Percentiles rank a stretch among this genome's conserved stretches.
Evolutionary conservation across 2,797 vertebrate species (phyloP).

Genomic region (Philypnodon macrostomus): DNA sequence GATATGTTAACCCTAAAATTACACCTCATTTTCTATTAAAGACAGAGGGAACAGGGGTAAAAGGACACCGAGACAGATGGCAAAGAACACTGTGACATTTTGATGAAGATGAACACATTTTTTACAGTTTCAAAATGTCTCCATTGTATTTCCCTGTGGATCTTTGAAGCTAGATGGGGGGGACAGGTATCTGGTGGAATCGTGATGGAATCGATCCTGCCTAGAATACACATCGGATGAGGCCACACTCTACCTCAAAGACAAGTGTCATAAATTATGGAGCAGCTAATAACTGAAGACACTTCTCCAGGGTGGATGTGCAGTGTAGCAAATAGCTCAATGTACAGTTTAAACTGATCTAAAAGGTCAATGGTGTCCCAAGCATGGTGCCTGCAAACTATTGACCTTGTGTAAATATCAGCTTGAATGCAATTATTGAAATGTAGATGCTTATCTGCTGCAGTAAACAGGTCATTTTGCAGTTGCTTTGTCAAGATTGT

Average conservation of each 20-base stretch:
- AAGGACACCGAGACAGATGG: too few relatives aligned
- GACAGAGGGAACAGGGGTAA: too few relatives aligned
- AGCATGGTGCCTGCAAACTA: slow-evolving; percentile 16
- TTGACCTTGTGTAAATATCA: slow-evolving; percentile 59
- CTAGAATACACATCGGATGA: slow-evolving; percentile 64
- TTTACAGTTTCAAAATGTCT: slow-evolving; percentile 61
- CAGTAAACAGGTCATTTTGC: slow-evolving; percentile 11
- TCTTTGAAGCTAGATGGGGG: slow-evolving; percentile 53
- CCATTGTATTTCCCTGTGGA: slow-evolving; percentile 67
- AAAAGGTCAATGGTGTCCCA: slow-evolving; percentile 52
- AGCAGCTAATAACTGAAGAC: slow-evolving; percentile 50
- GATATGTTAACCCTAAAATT: slow-evolving; percentile 6
- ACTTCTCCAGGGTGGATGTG: slow-evolving; percentile 47
- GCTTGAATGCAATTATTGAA: slow-evolving; percentile 39
- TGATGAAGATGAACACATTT: slow-evolving; percentile 72
- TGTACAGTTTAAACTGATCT: slow-evolving; percentile 51
- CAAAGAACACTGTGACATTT: slow-evolving; percentile 65
- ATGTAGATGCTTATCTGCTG: slow-evolving; percentile 18
- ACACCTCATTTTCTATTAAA: too few relatives aligned
- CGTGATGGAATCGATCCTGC: slow-evolving; percentile 68
- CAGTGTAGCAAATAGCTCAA: slow-evolving; percentile 47
- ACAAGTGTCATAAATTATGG: slow-evolving; percentile 67
- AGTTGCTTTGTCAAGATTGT: slow-evolving; percentile 6
- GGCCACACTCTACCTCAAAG: slow-evolving; percentile 33
- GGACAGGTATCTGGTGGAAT: slow-evolving; percentile 52